Percentiles rank a stretch among this genome's conserved stretches.
phyloP scores from a whole-genome alignment of 1,140 invertebrate species.

The Cepaea nemoralis region DNA sequence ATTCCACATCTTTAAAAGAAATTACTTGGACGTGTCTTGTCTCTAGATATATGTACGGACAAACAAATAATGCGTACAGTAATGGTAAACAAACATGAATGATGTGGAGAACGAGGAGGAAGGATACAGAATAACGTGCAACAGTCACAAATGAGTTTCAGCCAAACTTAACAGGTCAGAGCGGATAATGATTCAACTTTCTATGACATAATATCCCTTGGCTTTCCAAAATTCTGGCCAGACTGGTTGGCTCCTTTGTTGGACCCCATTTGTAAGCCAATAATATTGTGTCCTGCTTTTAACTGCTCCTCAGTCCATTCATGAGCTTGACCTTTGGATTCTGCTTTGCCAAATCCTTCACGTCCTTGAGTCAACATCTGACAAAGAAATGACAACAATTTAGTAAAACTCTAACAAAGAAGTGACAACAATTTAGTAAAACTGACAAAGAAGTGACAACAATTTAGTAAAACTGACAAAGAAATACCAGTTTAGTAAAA shows the following conservation, averaged over 20 bases:
- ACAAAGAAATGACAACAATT: constrained; percentile 3
- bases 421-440: too few relatives aligned
- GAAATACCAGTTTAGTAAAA: too few relatives aligned
- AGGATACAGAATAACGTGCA: too few relatives aligned
- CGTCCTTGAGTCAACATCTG: constrained; percentile 24
- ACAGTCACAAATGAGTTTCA: neutral
- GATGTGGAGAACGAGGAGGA: too few relatives aligned
- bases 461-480: too few relatives aligned
- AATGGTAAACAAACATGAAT: too few relatives aligned
- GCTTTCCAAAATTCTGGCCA: constrained; percentile 77
- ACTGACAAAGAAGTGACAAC: too few relatives aligned
- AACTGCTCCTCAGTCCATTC: constrained; percentile 86
- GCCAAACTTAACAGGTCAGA: neutral
- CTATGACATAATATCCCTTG: constrained; percentile 56
- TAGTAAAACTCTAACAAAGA: too few relatives aligned
- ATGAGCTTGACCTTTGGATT: constrained; percentile 78
- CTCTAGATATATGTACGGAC: too few relatives aligned
- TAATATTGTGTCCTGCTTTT: constrained; percentile 88
- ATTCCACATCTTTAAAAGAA: too few relatives aligned
- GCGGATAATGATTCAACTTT: neutral
- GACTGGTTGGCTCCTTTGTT: constrained; percentile 86
- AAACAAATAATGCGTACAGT: too few relatives aligned
- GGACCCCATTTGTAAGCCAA: constrained; percentile 85
- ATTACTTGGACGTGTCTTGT: too few relatives aligned
- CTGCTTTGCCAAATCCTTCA: constrained; percentile 37